A percentile compares a stretch with the other conserved stretches of the same genome.
These are phyloP conservation scores for Psittacara wagleri DNA, from an alignment of 2,113 vertebrate genomes.

Conservation along the genomic window DNA sequence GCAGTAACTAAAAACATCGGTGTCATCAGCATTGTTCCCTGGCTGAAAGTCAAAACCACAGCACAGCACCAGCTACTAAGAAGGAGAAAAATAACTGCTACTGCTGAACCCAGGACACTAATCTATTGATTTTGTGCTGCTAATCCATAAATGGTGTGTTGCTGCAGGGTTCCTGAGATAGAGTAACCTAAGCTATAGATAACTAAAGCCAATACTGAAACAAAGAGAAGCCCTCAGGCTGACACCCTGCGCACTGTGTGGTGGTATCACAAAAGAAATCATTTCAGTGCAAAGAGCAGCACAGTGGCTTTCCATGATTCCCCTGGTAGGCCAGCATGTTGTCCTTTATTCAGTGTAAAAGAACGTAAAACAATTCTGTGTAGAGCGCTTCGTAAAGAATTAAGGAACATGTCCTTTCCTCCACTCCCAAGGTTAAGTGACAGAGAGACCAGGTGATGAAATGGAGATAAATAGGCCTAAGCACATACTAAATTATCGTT, in stretches of 20 bases:
- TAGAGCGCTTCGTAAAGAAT: not conserved
- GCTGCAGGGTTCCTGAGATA: not conserved
- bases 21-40: too few species aligned
- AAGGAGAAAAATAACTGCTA: too few species aligned
- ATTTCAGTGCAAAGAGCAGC: fast-evolving
- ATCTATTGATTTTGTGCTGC: not conserved
- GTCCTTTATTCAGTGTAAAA: not conserved
- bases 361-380: fast-evolving
- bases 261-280: not conserved
- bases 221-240: not conserved
- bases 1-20: too few species aligned
- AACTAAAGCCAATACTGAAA: not conserved
- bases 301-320: not conserved
- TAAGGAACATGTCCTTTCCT: not conserved
- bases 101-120: too few species aligned
- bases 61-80: too few species aligned
- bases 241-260: fast-evolving
- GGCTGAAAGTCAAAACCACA: too few species aligned
- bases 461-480: not conserved
- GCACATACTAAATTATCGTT: not conserved
- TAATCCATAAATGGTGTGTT: not conserved
- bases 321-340: not conserved
- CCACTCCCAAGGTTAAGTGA: not conserved
- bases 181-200: not conserved
- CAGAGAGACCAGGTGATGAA: fast-evolving